A percentile compares a stretch with the other conserved stretches of the same genome.
These are phyloP conservation scores for Neuroscelio doddi DNA, from an alignment of 2,888 invertebrate genomes.

Conservation along the genomic window DNA sequence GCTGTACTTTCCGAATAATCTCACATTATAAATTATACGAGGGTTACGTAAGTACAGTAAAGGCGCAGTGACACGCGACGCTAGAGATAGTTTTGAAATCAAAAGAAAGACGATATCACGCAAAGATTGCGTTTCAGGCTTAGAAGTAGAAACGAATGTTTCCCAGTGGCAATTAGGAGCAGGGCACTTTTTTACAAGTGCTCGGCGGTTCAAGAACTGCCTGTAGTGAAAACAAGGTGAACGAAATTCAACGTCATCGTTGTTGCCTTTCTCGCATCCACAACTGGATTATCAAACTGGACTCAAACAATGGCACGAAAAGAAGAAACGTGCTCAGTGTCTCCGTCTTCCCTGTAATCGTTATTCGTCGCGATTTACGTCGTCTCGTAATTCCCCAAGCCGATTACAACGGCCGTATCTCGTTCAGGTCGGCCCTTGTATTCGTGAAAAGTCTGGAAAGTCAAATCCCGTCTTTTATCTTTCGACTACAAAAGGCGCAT, in stretches of 20 bases:
- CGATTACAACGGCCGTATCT: constrained; percentile 45
- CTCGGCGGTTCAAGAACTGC: constrained; percentile 15
- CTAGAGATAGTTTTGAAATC: constrained; percentile 16
- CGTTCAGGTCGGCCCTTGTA: constrained; percentile 18
- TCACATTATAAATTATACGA: constrained; percentile 24
- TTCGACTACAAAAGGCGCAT: constrained; percentile 27
- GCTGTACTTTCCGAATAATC: constrained; percentile 31
- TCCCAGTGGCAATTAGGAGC: constrained; percentile 36
- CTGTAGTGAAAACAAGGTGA: constrained; percentile 31
- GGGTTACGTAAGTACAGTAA: constrained; percentile 5
- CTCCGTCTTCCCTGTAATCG: constrained; percentile 24
- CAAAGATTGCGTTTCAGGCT: constrained; percentile 28
- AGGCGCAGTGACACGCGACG: constrained; percentile 17
- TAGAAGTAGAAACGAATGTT: constrained; percentile 9
- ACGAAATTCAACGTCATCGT: constrained; percentile 30
- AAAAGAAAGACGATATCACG: constrained; percentile 18
- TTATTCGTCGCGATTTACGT: constrained; percentile 45
- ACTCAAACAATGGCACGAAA: constrained; percentile 40
- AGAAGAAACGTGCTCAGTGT: constrained; percentile 24
- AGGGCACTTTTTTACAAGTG: constrained; percentile 13
- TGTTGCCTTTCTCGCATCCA: constrained; percentile 1
- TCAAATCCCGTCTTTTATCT: constrained; percentile 32
- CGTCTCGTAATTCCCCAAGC: constrained; percentile 49
- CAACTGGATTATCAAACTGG: constrained; percentile 37
- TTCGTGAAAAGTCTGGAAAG: constrained; percentile 36